Percentiles rank a stretch among this genome's conserved stretches.
Conservation (phyloP, 2,888 invertebrate species). For the Phragmatobia fuliginosa region DNA sequence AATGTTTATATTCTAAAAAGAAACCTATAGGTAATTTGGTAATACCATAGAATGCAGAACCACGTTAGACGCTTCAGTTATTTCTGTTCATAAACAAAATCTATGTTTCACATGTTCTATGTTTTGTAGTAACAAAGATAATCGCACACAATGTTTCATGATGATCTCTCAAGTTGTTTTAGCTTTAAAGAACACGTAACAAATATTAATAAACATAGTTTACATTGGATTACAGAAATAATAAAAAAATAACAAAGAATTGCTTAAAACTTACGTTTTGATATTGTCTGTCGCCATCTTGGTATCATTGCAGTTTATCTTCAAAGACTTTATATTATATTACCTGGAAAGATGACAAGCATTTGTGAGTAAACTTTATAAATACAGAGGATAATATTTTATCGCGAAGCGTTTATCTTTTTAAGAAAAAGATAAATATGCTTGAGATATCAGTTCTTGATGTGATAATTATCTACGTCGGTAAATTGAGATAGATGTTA, state of each 20-base stretch:
- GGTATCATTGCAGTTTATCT: constrained; percentile 66
- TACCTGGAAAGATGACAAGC: constrained; percentile 52
- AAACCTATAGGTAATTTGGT: too few relatives aligned
- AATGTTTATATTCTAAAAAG: too few relatives aligned
- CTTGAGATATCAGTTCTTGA: constrained; percentile 33
- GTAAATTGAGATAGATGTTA: constrained; percentile 29
- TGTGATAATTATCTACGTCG: constrained; percentile 24
- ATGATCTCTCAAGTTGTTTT: neutral
- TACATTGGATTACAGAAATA: neutral
- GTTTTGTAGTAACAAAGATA: too few relatives aligned
- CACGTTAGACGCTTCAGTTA: too few relatives aligned
- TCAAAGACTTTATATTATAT: constrained; percentile 39
- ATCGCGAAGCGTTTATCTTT: constrained; percentile 23
- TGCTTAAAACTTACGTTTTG: constrained; percentile 69
- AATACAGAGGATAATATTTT: constrained; percentile 25
- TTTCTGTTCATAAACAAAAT: too few relatives aligned
- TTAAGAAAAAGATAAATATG: constrained; percentile 24
- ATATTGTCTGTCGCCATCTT: constrained; percentile 74
- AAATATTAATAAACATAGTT: neutral
- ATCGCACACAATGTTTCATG: too few relatives aligned
- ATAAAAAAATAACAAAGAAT: neutral
- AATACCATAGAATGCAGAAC: too few relatives aligned
- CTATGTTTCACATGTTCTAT: too few relatives aligned
- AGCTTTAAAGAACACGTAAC: neutral
- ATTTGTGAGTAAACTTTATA: constrained; percentile 18